Conservation (phyloP, 2,888 invertebrate species). For the Dorcus hopei region DNA sequence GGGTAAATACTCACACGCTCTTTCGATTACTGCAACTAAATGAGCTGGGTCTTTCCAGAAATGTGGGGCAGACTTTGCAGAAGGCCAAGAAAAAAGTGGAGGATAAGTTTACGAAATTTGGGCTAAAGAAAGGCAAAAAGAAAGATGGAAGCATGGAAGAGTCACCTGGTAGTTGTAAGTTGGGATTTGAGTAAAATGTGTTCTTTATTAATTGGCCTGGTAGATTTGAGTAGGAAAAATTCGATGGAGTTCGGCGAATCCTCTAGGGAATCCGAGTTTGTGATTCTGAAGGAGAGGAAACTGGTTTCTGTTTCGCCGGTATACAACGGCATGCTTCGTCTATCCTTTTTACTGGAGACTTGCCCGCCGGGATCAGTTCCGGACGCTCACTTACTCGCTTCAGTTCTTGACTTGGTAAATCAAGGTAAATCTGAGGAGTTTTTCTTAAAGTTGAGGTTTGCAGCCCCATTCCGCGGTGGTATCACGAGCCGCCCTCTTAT, state of each 20-base stretch:
- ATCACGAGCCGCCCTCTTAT: conserved; percentile 82
- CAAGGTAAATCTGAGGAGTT: background rate
- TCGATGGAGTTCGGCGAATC: conserved; percentile 79
- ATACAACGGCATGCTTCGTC: conserved; percentile 83
- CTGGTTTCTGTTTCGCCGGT: conserved; percentile 76
- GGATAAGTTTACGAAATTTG: conserved; percentile 81
- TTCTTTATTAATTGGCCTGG: conserved; percentile 18
- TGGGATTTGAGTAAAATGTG: background rate
- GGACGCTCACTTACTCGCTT: conserved; percentile 92
- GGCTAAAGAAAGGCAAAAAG: conserved; percentile 82
- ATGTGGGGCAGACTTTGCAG: conserved; percentile 66
- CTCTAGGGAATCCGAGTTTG: conserved; percentile 81
- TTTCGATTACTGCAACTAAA: background rate
- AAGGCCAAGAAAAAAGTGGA: conserved; percentile 87
- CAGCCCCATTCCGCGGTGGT: conserved; percentile 93
- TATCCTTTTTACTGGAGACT: conserved; percentile 90
- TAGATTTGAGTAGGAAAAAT: conserved; percentile 74
- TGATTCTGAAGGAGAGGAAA: conserved; percentile 82
- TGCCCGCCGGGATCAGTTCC: conserved; percentile 95
- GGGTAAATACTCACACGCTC: conserved; percentile 19
- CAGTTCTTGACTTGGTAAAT: conserved; percentile 86
- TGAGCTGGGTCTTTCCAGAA: conserved; percentile 32
- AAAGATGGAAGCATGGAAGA: conserved; percentile 88
- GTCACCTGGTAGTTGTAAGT: conserved; percentile 71
- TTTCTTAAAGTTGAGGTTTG: conserved; percentile 28